Conservation (phyloP, 2,888 invertebrate species). For the Tiphia femorata region DNA sequence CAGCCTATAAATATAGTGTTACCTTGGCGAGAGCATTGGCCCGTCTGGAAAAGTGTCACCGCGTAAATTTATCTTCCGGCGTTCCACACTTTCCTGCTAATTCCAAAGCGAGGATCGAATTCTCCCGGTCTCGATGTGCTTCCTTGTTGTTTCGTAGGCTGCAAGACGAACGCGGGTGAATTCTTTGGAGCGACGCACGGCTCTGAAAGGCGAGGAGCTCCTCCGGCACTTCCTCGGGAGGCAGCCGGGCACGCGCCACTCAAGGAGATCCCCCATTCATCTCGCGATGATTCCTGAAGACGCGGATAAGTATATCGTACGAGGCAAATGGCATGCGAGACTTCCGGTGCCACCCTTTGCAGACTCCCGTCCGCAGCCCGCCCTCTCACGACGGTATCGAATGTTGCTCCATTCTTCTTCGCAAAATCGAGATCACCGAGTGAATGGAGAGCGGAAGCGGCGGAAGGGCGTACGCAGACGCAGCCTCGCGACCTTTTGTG, state of each 20-base stretch:
- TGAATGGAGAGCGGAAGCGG: constrained; percentile 58
- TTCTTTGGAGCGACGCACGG: no score
- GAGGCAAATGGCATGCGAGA: constrained; percentile 67
- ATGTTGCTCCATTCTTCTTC: constrained; percentile 52
- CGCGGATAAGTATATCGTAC: constrained; percentile 55
- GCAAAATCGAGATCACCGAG: constrained; percentile 47
- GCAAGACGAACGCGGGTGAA: no score
- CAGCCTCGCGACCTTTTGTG: constrained; percentile 29
- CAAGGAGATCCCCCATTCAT: constrained; percentile 53
- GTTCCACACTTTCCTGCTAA: no score
- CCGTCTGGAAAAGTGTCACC: no score
- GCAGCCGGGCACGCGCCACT: constrained; percentile 63
- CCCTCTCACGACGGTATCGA: constrained; percentile 52
- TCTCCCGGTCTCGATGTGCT: no score
- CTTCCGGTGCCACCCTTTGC: constrained; percentile 59
- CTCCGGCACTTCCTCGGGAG: constrained; percentile 1
- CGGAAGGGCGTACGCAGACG: constrained; percentile 41
- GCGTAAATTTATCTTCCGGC: no score
- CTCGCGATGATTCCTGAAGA: constrained; percentile 56
- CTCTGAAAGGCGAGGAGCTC: neutral
- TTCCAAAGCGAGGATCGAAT: no score
- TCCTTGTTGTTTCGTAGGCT: no score
- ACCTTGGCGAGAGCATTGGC: no score
- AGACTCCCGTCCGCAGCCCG: constrained; percentile 22
- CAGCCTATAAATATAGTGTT: no score